Conservation (phyloP, 1,140 invertebrate species). For the Heliconius melpomene region DNA sequence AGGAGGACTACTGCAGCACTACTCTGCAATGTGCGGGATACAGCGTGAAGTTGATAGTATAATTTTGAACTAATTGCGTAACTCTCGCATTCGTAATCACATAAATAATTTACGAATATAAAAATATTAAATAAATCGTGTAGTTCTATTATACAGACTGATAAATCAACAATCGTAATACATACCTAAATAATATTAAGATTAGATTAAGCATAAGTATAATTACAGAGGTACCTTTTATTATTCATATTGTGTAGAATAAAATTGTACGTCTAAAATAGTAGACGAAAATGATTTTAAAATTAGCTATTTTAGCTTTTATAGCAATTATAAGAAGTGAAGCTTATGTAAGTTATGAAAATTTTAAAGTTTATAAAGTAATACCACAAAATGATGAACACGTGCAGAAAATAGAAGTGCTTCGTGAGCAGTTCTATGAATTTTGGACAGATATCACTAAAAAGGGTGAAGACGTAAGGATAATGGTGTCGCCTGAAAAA, state of each 20-base stretch:
- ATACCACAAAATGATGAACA: conserved; percentile 58
- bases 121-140: background rate
- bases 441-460: conserved; percentile 56
- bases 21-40: too few relatives aligned
- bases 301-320: conserved; percentile 22
- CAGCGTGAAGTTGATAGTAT: too few relatives aligned
- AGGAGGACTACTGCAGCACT: too few relatives aligned
- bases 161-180: background rate
- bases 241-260: background rate
- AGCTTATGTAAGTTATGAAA: conserved; percentile 64
- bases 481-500: conserved; percentile 57
- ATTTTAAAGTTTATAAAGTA: conserved; percentile 80
- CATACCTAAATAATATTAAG: background rate
- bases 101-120: background rate
- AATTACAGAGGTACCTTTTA: background rate
- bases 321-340: conserved; percentile 31
- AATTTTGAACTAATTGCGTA: too few relatives aligned
- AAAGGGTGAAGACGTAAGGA: conserved; percentile 48
- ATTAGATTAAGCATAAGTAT: background rate
- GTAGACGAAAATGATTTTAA: conserved; percentile 15
- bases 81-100: background rate
- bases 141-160: background rate
- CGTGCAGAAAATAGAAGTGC: conserved; percentile 52
- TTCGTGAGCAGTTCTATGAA: conserved; percentile 53
- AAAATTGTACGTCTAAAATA: background rate